A percentile compares a stretch with the other conserved stretches of the same genome.
Conservation (phyloP, 2,113 vertebrate species). For the Nannospalax galili region DNA sequence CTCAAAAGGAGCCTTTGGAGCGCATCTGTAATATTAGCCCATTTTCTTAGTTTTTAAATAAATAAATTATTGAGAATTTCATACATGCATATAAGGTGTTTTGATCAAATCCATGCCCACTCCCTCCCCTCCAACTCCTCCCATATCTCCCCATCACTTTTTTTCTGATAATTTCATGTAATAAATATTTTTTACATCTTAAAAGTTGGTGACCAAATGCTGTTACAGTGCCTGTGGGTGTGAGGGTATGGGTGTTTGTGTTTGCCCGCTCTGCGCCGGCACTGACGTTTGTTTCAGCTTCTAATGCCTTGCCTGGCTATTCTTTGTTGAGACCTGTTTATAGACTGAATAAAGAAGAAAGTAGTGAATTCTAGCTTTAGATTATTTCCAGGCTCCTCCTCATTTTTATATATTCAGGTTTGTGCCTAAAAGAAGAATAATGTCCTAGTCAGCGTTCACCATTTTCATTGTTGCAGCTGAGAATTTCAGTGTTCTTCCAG, state of each 20-base stretch:
- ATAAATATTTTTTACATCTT: no score
- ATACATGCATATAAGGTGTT: no score
- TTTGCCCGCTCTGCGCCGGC: no score
- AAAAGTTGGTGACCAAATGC: neutral
- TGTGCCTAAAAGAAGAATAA: neutral
- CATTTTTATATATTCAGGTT: constrained; percentile 37
- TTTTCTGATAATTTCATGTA: no score
- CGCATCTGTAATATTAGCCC: no score
- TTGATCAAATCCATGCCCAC: no score
- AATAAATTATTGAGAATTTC: no score
- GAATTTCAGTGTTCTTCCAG: constrained; percentile 27
- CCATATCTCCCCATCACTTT: no score
- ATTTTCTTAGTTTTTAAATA: no score
- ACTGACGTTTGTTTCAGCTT: neutral
- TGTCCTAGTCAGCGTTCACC: neutral
- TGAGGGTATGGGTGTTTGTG: neutral
- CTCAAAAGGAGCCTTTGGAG: no score
- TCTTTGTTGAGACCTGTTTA: constrained; percentile 6
- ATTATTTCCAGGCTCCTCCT: neutral
- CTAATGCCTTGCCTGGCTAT: neutral
- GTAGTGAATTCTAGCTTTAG: neutral
- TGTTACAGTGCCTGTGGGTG: neutral
- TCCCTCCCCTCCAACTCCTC: no score
- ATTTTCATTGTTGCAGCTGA: neutral
- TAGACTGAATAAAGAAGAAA: neutral